A percentile compares a stretch with the other conserved stretches of the same genome.
phyloP scores from a whole-genome alignment of 2,888 invertebrate genomes.

The Chrysolina americana region DNA sequence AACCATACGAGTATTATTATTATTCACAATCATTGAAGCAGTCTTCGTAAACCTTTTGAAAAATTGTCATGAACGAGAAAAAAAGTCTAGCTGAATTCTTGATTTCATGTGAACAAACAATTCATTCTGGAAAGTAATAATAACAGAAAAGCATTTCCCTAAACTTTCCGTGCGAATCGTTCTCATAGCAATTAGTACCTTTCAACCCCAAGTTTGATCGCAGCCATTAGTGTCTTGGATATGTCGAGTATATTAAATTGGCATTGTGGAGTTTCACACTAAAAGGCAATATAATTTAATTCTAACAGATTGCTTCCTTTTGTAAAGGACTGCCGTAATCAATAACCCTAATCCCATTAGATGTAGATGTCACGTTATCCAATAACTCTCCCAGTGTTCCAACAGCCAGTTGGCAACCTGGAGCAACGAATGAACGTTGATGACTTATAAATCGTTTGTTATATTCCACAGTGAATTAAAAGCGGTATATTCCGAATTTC shows the following conservation, averaged over 20 bases:
- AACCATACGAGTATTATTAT: too few relatives aligned
- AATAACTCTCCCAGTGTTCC: slow-evolving; percentile 53
- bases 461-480: slow-evolving; percentile 49
- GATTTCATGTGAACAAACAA: slow-evolving; percentile 9
- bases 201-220: slow-evolving; percentile 42
- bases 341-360: slow-evolving; percentile 62
- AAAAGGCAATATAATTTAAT: slow-evolving; percentile 55
- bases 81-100: too few relatives aligned
- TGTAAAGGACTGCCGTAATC: slow-evolving; percentile 55
- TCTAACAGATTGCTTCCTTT: slow-evolving; percentile 58
- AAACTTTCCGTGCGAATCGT: slow-evolving; percentile 28
- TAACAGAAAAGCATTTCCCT: neutral
- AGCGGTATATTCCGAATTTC: slow-evolving; percentile 36
- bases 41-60: too few relatives aligned
- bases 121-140: slow-evolving; percentile 1
- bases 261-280: slow-evolving; percentile 45
- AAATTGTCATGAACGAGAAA: too few relatives aligned
- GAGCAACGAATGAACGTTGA: slow-evolving; percentile 46
- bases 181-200: slow-evolving; percentile 46
- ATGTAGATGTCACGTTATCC: slow-evolving; percentile 61
- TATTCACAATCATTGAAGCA: too few relatives aligned
- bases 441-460: slow-evolving; percentile 60
- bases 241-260: slow-evolving; percentile 49
- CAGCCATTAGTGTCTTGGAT: slow-evolving; percentile 45
- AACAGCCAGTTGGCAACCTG: slow-evolving; percentile 53